These are phyloP conservation scores for Pelochelys cantorii DNA, from an alignment of 2,797 vertebrate species.

Conservation along the genomic window DNA sequence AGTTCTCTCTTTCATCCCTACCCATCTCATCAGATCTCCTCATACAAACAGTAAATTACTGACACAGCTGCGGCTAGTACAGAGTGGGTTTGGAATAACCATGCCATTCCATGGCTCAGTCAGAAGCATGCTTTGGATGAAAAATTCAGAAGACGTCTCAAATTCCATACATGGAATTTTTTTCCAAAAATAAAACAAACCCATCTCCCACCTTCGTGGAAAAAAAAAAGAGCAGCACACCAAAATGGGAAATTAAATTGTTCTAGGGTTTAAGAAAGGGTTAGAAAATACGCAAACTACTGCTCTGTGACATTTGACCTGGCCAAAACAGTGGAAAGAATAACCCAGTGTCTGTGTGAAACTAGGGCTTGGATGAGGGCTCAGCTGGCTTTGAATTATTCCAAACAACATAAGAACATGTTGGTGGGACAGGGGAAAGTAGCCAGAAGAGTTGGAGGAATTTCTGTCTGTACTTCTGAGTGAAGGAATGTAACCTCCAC, in stretches of 20 bases:
- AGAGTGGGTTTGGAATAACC: slow-evolving; percentile 38
- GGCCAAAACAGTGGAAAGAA: neutral
- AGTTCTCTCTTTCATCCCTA: neutral
- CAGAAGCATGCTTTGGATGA: slow-evolving; percentile 23
- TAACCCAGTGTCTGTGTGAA: slow-evolving; percentile 16
- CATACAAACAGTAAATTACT: slow-evolving; percentile 33
- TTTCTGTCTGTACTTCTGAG: neutral
- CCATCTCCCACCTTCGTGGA: neutral
- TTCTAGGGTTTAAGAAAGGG: neutral
- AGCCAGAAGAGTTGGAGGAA: neutral
- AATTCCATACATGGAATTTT: neutral
- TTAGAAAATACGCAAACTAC: neutral
- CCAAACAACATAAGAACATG: slow-evolving; percentile 7
- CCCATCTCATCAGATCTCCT: neutral
- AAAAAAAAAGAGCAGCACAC: neutral
- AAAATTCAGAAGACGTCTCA: slow-evolving; percentile 11
- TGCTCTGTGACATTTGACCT: neutral
- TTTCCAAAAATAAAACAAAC: neutral
- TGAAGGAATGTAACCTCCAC: neutral
- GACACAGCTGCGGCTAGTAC: slow-evolving; percentile 26
- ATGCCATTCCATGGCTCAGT: slow-evolving; percentile 28
- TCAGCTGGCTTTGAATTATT: slow-evolving; percentile 17
- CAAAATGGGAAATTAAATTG: slow-evolving; percentile 14
- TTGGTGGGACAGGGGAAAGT: slow-evolving; percentile 11
- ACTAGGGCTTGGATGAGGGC: slow-evolving; percentile 15